A percentile compares a stretch with the other conserved stretches of the same genome.
Conservation (phyloP, 37 sponge, comb jelly and placozoan genomes). For the Mnemiopsis leidyi region DNA sequence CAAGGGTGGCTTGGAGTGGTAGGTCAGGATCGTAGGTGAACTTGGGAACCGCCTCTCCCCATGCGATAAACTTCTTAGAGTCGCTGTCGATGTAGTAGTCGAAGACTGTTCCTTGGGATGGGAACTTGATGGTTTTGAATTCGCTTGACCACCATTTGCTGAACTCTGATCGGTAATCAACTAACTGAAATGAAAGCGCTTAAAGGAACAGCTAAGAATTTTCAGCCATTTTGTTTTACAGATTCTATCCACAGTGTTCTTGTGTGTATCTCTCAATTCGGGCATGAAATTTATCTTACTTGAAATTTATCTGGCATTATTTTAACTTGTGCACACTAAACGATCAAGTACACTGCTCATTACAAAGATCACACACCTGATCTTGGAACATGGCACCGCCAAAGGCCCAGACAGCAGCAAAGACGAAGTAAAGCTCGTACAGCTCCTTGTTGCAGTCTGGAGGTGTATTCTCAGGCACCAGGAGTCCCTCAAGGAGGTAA, state of each 20-base stretch:
- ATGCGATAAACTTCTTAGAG: conserved; percentile 87
- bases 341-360: background rate
- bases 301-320: too few species aligned
- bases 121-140: conserved; percentile 96
- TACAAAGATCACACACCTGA: conserved; percentile 80
- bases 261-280: too few species aligned
- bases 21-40: conserved; percentile 95
- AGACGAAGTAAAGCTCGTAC: conserved; percentile 98
- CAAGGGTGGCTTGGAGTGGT: conserved; percentile 91
- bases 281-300: background rate
- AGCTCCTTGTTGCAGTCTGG: conserved; percentile 95
- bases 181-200: conserved; percentile 68
- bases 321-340: background rate
- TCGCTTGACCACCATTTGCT: conserved; percentile 98
- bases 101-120: conserved; percentile 97
- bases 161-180: conserved; percentile 96
- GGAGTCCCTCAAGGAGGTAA: conserved; percentile 90
- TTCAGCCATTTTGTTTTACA: too few species aligned
- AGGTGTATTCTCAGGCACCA: conserved; percentile 88
- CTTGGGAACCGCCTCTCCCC: conserved; percentile 88
- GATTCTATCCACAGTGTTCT: too few species aligned
- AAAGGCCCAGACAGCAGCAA: conserved; percentile 99
- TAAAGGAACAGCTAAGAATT: too few species aligned
- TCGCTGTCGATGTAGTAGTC: conserved; percentile 84
- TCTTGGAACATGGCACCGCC: conserved; percentile 99